A percentile compares a stretch with the other conserved stretches of the same genome.
phyloP scores from a whole-genome alignment of 2,113 vertebrate genomes.

The Barbus barbus region DNA sequence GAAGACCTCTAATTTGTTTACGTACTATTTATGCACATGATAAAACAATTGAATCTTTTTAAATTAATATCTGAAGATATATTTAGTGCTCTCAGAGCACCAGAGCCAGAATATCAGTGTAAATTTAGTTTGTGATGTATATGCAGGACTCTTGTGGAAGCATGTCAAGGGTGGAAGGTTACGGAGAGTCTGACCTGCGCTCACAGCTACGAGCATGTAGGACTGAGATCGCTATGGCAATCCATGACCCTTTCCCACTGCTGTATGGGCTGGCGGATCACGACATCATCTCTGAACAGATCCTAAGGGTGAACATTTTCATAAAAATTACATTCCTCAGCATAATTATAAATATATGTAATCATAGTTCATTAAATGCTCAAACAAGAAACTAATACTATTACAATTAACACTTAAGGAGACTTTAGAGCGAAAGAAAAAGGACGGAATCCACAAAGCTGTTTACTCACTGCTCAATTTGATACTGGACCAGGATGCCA shows the following conservation, averaged over 20 bases:
- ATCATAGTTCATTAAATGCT: not conserved
- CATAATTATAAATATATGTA: too few species aligned
- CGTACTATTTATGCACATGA: too few species aligned
- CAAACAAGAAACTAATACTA: too few species aligned
- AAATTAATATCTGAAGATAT: not conserved
- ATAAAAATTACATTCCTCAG: not conserved
- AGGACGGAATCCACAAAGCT: constrained; percentile 87
- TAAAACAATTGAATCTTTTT: too few species aligned
- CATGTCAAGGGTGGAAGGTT: constrained; percentile 75
- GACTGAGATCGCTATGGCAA: constrained; percentile 91
- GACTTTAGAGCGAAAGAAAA: constrained; percentile 78
- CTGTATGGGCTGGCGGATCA: constrained; percentile 88
- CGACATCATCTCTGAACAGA: constrained; percentile 83
- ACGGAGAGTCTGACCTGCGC: constrained; percentile 68
- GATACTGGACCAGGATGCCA: constrained; percentile 78
- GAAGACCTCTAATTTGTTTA: not conserved
- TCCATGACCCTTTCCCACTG: constrained; percentile 89
- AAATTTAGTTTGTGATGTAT: not conserved
- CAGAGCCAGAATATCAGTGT: not conserved
- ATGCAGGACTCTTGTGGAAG: not conserved
- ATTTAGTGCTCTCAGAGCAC: not conserved
- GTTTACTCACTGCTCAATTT: constrained; percentile 87
- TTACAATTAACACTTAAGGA: constrained; percentile 71
- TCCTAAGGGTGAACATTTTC: constrained; percentile 80
- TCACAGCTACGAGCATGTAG: constrained; percentile 83